Conservation (phyloP, 2,888 invertebrate species). For the Mythimna loreyi region DNA sequence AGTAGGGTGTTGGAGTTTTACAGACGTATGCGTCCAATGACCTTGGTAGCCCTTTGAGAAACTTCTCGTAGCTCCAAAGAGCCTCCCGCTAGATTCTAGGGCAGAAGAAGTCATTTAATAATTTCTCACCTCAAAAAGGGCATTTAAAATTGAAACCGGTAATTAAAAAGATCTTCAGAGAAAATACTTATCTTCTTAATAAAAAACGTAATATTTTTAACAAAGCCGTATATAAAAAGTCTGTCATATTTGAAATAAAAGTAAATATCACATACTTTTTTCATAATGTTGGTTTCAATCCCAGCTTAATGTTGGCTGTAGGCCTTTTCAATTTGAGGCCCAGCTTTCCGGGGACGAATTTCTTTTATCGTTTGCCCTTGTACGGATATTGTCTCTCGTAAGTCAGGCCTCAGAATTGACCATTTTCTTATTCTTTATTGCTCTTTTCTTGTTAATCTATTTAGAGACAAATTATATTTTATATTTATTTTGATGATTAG, state of each 20-base stretch:
- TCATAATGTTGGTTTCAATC: constrained; percentile 43
- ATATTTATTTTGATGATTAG: neutral
- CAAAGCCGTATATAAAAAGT: neutral
- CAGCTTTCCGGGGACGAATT: constrained; percentile 27
- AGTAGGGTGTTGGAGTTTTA: too few species aligned
- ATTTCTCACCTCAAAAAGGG: too few species aligned
- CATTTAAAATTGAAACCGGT: neutral
- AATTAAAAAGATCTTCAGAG: neutral
- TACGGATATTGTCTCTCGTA: constrained; percentile 46
- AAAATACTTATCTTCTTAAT: neutral
- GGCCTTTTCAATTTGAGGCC: constrained; percentile 47
- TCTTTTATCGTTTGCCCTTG: constrained; percentile 44
- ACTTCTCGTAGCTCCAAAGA: too few species aligned
- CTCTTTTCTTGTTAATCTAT: neutral
- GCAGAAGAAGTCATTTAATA: too few species aligned
- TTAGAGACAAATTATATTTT: constrained; percentile 5
- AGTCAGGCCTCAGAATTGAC: constrained; percentile 26
- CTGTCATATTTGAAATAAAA: constrained; percentile 7
- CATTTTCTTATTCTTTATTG: constrained; percentile 41
- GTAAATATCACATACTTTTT: constrained; percentile 30
- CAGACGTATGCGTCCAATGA: too few species aligned
- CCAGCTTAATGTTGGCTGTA: constrained; percentile 34
- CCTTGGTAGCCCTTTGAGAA: too few species aligned
- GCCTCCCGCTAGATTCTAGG: too few species aligned
- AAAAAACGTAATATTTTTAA: neutral